Evolutionary conservation across 2,113 vertebrate species (phyloP), one percentile per base, ranked within the genome.

Genomic region (Tamias sibiricus): DNA sequence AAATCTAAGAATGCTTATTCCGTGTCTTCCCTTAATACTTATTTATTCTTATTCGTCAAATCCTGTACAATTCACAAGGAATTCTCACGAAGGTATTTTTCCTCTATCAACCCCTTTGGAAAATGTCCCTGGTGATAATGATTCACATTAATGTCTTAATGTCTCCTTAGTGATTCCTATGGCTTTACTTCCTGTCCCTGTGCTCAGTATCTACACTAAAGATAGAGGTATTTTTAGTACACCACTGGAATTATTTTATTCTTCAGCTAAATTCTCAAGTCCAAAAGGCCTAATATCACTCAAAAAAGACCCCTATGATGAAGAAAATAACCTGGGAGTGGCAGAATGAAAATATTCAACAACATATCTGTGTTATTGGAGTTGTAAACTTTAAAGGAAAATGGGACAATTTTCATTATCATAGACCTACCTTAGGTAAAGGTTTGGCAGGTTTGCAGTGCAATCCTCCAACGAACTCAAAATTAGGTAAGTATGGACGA

Each of bases 401-500:
- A 72, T 82, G 4, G 66, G 7, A 1, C 44, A 42, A n/a, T 28
- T 17, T 77, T 54, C 5, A 52, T 10, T 3, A 2, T 71, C 79
- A 42, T 20, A 84, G 13, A 74, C 87, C 1, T 98, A 99, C 99
- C 99, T 99, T 96, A 90, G 99, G 99, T 97, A 99, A 96, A 0
- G 99, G 99, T 92, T 99, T 99, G 93, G 99, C 99, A 52, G 99
- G 99, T 97, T 98, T 98, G 90, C 99, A 99, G n/a, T 99, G 99
- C 93, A 99, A 97, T 94, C 99, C 99, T 97, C 99, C 99, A 19
- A 99, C 98, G 84, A 98, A 99, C 92, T 99, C 99, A 92, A 99
- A 99, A 97, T 99, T 99, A 20, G 99, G 99, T 75, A 99, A 98
- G 62, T 99, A 98, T 84, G 99, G 99, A 6, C 99, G 99, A 83